phyloP scores from a whole-genome alignment of 1,140 invertebrate species.

The Reticulitermes speratus region DNA sequence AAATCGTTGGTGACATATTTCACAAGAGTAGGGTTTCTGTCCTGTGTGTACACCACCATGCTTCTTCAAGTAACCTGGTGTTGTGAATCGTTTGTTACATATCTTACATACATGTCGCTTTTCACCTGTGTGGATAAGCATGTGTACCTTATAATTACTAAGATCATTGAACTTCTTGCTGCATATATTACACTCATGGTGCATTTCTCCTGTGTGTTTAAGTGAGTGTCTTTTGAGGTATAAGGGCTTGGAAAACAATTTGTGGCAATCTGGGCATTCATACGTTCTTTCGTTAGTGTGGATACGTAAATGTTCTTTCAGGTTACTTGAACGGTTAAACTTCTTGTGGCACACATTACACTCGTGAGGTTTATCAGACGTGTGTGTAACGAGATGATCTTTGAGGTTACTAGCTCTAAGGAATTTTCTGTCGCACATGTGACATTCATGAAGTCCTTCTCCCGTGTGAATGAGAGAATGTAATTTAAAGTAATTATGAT shows the following conservation, averaged over 20 bases:
- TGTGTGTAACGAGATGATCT: too few relatives aligned
- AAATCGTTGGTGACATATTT: background rate
- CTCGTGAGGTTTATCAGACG: background rate
- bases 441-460: too few relatives aligned
- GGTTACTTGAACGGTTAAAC: background rate
- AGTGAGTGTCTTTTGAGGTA: background rate
- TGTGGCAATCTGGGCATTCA: background rate
- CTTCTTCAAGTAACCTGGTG: background rate
- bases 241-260: background rate
- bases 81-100: background rate
- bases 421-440: too few relatives aligned
- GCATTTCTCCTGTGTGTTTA: constrained; percentile 11
- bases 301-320: background rate
- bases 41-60: constrained; percentile 3
- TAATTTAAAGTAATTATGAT: too few relatives aligned
- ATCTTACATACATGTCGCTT: background rate
- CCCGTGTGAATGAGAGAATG: too few relatives aligned
- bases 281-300: constrained; percentile 4
- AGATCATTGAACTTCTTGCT: background rate
- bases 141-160: background rate
- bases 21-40: background rate
- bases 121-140: constrained; percentile 20
- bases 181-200: background rate
- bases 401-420: too few relatives aligned
- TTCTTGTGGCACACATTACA: background rate